Evolutionary conservation across 2,797 vertebrate species (phyloP), one percentile per base, ranked within the genome.

Genomic region (Rhincodon typus): DNA sequence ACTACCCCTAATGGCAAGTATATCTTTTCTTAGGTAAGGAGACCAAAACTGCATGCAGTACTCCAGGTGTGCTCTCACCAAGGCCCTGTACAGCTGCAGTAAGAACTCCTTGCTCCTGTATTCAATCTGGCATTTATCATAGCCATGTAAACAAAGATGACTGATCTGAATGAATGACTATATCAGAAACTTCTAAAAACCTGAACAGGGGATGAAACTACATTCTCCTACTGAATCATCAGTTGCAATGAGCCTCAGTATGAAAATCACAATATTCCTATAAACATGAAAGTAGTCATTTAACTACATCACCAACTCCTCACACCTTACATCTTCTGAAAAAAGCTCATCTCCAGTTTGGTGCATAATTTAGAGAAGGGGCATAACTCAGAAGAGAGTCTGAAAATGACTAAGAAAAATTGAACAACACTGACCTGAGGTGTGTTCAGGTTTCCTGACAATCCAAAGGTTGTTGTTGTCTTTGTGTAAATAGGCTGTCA

Each of bases 391-490:
- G 4, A 12, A 87, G 5, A 95, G 8, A 42, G 53, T 10, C 8
- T 42, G 34, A 74, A 77, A 77, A 57, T 15, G 62, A 77, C 70
- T 27, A 79, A 74, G 23, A 30, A 30, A 94, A 96, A 27, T 2
- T 50, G 95, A 8, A 79, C 42, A 57, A 96, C 86, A 74, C 97
- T 99, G 97, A 99, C 99, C 98, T 96, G 97, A 96, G 95, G 97
- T 97, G 13, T 96, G 95, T 96, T 98, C 97, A 77, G 96, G 97
- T 96, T 97, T 99, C 97, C 98, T 99, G 97, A 99, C 98, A 95
- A 99, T 97, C 99, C 99, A 99, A 96, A 99, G 96, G 96, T 99
- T 99, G 97, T 99, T 99, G 96, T 98, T 98, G 97, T 99, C 99
- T 96, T 99, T 99, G 97, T 99, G 99, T 95, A 99, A 98, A 96